phyloP scores from a whole-genome alignment of 2,888 invertebrate species.

The Abscondita cerata region DNA sequence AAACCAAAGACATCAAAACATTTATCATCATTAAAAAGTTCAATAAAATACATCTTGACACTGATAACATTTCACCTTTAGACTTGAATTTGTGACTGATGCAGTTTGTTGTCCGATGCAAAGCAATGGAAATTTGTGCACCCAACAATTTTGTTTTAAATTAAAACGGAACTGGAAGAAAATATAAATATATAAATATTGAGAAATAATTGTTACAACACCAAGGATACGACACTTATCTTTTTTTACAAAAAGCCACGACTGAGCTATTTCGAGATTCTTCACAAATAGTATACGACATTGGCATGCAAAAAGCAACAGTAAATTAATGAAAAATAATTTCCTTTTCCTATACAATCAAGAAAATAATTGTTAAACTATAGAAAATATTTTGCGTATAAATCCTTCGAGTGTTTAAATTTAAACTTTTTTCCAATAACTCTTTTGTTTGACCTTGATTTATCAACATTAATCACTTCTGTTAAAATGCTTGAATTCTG shows the following conservation, averaged over 20 bases:
- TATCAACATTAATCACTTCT: too few relatives aligned
- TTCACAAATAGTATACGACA: conserved; percentile 8
- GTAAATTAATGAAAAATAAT: neutral
- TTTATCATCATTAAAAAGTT: conserved; percentile 1
- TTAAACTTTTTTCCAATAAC: too few relatives aligned
- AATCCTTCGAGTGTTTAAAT: too few relatives aligned
- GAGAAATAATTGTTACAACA: conserved; percentile 2
- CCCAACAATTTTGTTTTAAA: conserved; percentile 5
- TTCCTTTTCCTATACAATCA: too few relatives aligned
- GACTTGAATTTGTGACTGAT: conserved; percentile 5
- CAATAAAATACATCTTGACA: conserved; percentile 9
- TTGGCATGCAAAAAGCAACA: conserved; percentile 11
- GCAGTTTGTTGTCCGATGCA: neutral
- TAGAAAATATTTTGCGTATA: too few relatives aligned
- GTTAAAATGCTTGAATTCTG: too few relatives aligned
- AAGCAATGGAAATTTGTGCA: conserved; percentile 7
- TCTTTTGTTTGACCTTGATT: too few relatives aligned
- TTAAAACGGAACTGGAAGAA: conserved; percentile 8
- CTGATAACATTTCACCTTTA: conserved; percentile 12
- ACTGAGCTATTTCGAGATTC: conserved; percentile 2
- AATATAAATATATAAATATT: conserved; percentile 5
- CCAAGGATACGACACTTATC: conserved; percentile 7
- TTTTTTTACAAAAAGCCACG: neutral
- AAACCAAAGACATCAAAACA: conserved; percentile 6
- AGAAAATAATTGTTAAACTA: too few relatives aligned